A percentile compares a stretch with the other conserved stretches of the same genome.
Evolutionary conservation across 2,797 vertebrate species (phyloP).

Genomic region (Anguilla megastoma): DNA sequence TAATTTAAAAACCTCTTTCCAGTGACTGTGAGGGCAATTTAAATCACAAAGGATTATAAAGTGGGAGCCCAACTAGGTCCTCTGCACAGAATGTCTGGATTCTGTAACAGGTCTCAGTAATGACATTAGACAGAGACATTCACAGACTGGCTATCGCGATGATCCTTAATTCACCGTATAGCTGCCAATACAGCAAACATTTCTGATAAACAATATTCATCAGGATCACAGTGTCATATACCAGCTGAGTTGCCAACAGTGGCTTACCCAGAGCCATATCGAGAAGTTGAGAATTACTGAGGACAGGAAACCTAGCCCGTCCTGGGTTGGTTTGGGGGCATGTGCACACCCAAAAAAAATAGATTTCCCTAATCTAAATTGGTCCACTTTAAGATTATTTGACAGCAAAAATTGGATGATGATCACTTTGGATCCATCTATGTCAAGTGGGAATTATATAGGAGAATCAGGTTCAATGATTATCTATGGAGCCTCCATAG

Average conservation of each 20-base stretch:
- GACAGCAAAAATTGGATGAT: too few species aligned
- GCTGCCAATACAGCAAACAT: not conserved
- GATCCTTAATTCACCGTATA: not conserved
- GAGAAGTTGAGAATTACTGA: too few species aligned
- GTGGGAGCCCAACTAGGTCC: slow-evolving; percentile 17
- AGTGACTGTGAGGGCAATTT: slow-evolving; percentile 32
- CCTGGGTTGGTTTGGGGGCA: too few species aligned
- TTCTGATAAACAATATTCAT: slow-evolving; percentile 4
- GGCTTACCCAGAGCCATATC: too few species aligned
- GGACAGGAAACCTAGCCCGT: too few species aligned
- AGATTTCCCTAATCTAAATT: too few species aligned
- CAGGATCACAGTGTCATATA: not conserved
- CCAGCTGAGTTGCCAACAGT: not conserved
- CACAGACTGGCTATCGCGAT: not conserved
- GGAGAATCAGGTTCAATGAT: too few species aligned
- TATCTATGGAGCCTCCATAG: too few species aligned
- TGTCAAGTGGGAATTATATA: too few species aligned
- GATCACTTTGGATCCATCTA: too few species aligned
- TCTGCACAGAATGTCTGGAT: slow-evolving; percentile 16
- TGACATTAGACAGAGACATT: not conserved
- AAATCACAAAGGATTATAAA: slow-evolving; percentile 34
- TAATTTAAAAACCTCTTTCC: slow-evolving; percentile 39
- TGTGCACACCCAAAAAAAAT: too few species aligned
- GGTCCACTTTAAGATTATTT: too few species aligned
- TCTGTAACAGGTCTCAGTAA: slow-evolving; percentile 30